A percentile compares a stretch with the other conserved stretches of the same genome.
phyloP scores from a whole-genome alignment of 1,140 invertebrate genomes.

The Homarus americanus region DNA sequence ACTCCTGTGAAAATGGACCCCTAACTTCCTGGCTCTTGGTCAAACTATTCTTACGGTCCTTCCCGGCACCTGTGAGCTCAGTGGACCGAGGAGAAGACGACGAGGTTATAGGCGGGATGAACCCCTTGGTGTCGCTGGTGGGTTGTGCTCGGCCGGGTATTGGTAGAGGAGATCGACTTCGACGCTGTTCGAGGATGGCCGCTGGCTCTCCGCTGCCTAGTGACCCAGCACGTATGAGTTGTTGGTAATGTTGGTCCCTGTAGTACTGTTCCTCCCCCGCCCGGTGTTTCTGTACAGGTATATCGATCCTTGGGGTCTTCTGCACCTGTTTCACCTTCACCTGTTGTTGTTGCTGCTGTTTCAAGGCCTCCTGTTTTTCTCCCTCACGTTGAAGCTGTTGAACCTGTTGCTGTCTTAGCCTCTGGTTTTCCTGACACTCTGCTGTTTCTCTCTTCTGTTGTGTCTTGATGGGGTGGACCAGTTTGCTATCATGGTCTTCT shows the following conservation, averaged over 20 bases:
- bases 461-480: not conserved
- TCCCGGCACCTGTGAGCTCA: not conserved
- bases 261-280: not conserved
- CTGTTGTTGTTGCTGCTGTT: not conserved
- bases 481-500: not conserved
- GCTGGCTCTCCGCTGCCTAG: slow-evolving; percentile 55
- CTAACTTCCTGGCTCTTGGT: slow-evolving; percentile 9
- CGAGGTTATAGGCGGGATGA: slow-evolving; percentile 15
- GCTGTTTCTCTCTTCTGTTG: not conserved
- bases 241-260: slow-evolving; percentile 33
- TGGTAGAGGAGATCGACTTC: slow-evolving; percentile 52
- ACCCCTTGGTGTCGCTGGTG: not conserved
- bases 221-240: slow-evolving; percentile 54
- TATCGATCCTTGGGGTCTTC: slow-evolving; percentile 23
- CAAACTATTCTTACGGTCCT: slow-evolving; percentile 18
- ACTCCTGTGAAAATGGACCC: not conserved
- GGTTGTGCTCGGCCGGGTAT: slow-evolving; percentile 7
- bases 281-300: not conserved
- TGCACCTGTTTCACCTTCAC: slow-evolving; percentile 15
- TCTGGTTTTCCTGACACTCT: not conserved
- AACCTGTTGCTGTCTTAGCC: slow-evolving; percentile 1
- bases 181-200: slow-evolving; percentile 54
- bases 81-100: not conserved
- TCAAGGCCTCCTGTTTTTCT: not conserved
- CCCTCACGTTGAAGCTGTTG: slow-evolving; percentile 10